Conservation (phyloP, 2,888 invertebrate species). For the Hanleya hanleyi region DNA sequence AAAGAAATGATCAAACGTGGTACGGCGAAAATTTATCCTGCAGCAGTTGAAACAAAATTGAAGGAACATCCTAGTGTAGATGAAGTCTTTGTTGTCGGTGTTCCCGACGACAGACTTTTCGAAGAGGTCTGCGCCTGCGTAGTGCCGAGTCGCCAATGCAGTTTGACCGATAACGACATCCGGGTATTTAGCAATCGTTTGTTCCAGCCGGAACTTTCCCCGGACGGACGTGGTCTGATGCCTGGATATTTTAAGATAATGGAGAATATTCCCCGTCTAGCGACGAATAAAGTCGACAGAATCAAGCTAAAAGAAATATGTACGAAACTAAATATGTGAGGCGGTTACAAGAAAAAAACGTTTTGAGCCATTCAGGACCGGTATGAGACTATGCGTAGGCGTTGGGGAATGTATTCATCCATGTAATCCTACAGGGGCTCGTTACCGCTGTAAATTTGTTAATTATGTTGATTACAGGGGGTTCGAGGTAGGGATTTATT, state of each 20-base stretch:
- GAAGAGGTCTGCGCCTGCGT: conserved; percentile 22
- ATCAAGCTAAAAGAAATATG: not conserved
- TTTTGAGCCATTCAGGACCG: not conserved
- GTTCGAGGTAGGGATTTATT: no score
- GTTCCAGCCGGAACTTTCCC: not conserved
- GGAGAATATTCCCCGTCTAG: not conserved
- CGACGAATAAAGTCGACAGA: conserved; percentile 11
- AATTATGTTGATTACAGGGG: no score
- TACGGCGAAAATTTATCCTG: conserved; percentile 4
- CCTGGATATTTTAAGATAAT: conserved; percentile 15
- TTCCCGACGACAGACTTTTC: conserved; percentile 11
- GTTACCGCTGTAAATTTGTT: not conserved
- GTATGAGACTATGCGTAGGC: no score
- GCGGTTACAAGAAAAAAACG: no score
- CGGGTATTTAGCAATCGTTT: not conserved
- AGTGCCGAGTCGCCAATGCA: not conserved
- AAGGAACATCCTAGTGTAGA: not conserved
- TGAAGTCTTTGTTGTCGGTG: conserved; percentile 15
- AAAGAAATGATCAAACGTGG: conserved; percentile 16
- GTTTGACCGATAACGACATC: not conserved
- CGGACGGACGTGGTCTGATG: conserved; percentile 4
- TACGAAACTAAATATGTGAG: no score
- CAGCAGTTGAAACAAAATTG: conserved; percentile 5
- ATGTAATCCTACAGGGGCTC: not conserved
- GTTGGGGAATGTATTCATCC: not conserved